phyloP scores from a whole-genome alignment of 2,888 invertebrate species.

The Siphonodentalium dalli region DNA sequence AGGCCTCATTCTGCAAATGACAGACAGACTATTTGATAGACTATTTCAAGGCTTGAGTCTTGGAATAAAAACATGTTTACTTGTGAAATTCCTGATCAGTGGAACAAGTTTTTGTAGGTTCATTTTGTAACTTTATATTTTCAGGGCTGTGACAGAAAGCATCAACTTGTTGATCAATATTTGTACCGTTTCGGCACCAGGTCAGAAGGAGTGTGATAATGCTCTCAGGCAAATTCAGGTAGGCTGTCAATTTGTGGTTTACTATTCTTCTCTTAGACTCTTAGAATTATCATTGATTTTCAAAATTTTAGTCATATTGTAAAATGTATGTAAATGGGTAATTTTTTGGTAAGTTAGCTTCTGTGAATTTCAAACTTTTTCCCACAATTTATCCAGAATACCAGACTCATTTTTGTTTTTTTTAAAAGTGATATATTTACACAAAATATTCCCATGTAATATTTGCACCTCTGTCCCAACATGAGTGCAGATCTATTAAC shows the following conservation, averaged over 20 bases:
- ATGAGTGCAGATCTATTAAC: too few relatives aligned
- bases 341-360: not conserved
- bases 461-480: too few relatives aligned
- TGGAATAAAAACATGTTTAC: too few relatives aligned
- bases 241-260: not conserved
- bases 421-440: too few relatives aligned
- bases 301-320: not conserved
- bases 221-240: slow-evolving; percentile 88
- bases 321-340: not conserved
- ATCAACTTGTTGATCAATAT: slow-evolving; percentile 89
- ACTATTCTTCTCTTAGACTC: not conserved
- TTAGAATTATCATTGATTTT: not conserved
- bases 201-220: slow-evolving; percentile 95
- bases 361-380: too few relatives aligned
- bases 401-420: too few relatives aligned
- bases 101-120: too few relatives aligned
- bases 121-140: slow-evolving; percentile 15
- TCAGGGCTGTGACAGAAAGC: slow-evolving; percentile 85
- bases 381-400: too few relatives aligned
- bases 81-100: not conserved
- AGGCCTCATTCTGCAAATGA: too few relatives aligned
- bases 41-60: too few relatives aligned
- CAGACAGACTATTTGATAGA: too few relatives aligned
- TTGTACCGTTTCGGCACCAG: slow-evolving; percentile 85
- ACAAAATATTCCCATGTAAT: too few relatives aligned